Conservation (phyloP, 2,797 vertebrate genomes). For the Diceros bicornis region DNA sequence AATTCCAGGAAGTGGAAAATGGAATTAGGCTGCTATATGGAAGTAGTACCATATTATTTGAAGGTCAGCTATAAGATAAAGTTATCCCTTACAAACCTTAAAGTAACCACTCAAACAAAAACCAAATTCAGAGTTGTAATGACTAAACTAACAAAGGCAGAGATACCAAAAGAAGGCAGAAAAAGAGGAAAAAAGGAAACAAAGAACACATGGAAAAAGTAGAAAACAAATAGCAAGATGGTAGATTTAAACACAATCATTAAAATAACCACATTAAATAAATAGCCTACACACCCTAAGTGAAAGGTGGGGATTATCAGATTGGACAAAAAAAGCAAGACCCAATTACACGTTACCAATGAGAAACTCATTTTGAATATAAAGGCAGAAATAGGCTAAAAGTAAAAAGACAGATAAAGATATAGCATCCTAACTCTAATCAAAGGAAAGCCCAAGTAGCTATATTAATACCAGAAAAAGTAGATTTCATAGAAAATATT, state of each 20-base stretch:
- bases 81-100: neutral
- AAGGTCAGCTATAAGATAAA: neutral
- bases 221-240: neutral
- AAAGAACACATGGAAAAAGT: neutral
- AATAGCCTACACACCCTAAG: neutral
- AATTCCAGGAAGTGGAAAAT: neutral
- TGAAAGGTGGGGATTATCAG: neutral
- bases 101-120: neutral
- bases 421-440: neutral
- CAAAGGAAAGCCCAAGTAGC: neutral
- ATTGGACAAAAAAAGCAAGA: neutral
- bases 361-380: neutral
- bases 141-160: neutral
- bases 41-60: neutral
- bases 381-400: neutral
- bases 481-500: slow-evolving; percentile 1
- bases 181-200: neutral
- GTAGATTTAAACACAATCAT: neutral
- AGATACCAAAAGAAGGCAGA: neutral
- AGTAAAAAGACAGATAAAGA: neutral
- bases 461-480: neutral
- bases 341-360: neutral
- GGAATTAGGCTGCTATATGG: neutral
- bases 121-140: neutral
- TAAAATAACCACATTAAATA: neutral